A percentile compares a stretch with the other conserved stretches of the same genome.
These are phyloP conservation scores for Miichthys miiuy DNA, from an alignment of 2,797 vertebrate species.

Conservation along the genomic window DNA sequence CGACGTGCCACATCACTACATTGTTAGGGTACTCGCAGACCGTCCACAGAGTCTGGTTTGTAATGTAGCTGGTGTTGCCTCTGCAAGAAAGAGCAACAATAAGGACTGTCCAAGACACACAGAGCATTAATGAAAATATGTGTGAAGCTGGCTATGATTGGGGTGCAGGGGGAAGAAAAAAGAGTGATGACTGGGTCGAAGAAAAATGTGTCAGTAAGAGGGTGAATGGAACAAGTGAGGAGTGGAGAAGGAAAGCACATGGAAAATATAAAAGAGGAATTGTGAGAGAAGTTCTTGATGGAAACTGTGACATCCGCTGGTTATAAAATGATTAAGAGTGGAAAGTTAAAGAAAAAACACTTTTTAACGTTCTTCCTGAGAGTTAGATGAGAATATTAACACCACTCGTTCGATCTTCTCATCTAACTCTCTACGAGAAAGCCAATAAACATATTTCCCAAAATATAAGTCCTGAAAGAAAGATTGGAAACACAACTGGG, in stretches of 20 bases:
- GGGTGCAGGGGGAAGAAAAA: background rate
- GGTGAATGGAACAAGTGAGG: slow-evolving; percentile 38
- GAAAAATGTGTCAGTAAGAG: slow-evolving; percentile 34
- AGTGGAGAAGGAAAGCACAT: slow-evolving; percentile 14
- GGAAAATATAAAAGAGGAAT: slow-evolving; percentile 5
- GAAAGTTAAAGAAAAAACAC: background rate
- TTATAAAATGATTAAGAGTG: background rate
- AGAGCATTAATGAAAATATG: slow-evolving; percentile 1
- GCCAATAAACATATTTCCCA: background rate
- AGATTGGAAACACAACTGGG: background rate
- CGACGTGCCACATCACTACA: slow-evolving; percentile 88
- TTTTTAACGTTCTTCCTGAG: background rate
- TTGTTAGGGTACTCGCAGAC: slow-evolving; percentile 84
- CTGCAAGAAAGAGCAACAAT: slow-evolving; percentile 35
- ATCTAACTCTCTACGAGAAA: background rate
- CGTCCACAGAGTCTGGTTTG: slow-evolving; percentile 73
- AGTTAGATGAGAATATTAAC: background rate
- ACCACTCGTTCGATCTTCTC: background rate
- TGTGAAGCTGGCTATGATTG: slow-evolving; percentile 3
- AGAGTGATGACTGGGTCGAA: slow-evolving; percentile 23
- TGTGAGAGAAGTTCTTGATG: background rate
- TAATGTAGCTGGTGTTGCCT: slow-evolving; percentile 76
- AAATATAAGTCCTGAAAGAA: background rate
- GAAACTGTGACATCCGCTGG: background rate
- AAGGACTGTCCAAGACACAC: background rate